These are phyloP conservation scores for Hydroisotoma schaefferi DNA, from an alignment of 2,888 invertebrate species.

Conservation along the genomic window DNA sequence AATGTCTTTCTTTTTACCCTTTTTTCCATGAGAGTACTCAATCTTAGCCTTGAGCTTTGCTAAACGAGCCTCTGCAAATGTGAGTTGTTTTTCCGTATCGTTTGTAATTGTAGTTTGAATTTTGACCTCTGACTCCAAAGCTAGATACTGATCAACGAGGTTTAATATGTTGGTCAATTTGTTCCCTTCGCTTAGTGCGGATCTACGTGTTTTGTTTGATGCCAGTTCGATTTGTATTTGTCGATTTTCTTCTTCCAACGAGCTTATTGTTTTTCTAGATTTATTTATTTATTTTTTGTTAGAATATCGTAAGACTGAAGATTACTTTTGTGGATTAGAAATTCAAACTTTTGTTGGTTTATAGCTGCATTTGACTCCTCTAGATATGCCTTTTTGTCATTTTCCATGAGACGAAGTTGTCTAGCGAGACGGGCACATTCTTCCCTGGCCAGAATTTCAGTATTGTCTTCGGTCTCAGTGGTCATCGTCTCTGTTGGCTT, in stretches of 20 bases:
- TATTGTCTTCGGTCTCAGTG: conserved; percentile 38
- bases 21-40: conserved; percentile 50
- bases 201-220: conserved; percentile 28
- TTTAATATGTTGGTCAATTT: conserved; percentile 29
- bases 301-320: not conserved
- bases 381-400: conserved; percentile 47
- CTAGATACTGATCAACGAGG: conserved; percentile 50
- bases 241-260: conserved; percentile 37
- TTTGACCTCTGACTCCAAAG: conserved; percentile 34
- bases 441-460: conserved; percentile 41
- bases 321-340: no score
- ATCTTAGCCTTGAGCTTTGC: conserved; percentile 53
- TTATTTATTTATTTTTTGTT: not conserved
- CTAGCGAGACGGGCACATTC: conserved; percentile 40
- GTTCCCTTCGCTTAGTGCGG: conserved; percentile 32
- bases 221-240: conserved; percentile 42
- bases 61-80: conserved; percentile 50
- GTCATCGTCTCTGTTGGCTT: conserved; percentile 20
- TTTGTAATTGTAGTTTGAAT: conserved; percentile 32
- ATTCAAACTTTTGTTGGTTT: conserved; percentile 43
- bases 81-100: conserved; percentile 39
- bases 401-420: conserved; percentile 46
- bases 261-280: conserved; percentile 32
- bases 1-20: conserved; percentile 56
- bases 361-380: conserved; percentile 45